Percentiles rank a stretch among this genome's conserved stretches.
Conservation (phyloP, 1,140 invertebrate species). For the Drosophila eugracilis region DNA sequence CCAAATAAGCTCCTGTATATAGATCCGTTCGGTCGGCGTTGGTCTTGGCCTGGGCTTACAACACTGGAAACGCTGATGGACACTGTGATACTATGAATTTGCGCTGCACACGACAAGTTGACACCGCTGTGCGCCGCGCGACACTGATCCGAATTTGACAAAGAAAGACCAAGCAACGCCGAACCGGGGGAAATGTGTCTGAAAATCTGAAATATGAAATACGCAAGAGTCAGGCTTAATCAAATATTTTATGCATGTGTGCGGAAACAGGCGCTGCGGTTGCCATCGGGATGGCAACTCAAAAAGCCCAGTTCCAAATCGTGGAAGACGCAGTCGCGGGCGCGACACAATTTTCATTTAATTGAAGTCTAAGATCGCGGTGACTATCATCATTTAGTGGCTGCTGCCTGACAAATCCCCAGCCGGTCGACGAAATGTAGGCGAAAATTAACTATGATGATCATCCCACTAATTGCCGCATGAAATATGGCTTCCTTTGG, state of each 20-base stretch:
- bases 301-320: slow-evolving; percentile 3
- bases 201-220: slow-evolving; percentile 42
- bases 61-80: slow-evolving; percentile 4
- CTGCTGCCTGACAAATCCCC: slow-evolving; percentile 23
- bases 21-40: slow-evolving; percentile 3
- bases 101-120: slow-evolving; percentile 60
- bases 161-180: slow-evolving; percentile 40
- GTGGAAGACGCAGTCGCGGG: slow-evolving; percentile 33
- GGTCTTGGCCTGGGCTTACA: no score
- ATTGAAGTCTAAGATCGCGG: slow-evolving; percentile 67
- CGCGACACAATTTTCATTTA: slow-evolving; percentile 75
- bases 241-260: slow-evolving; percentile 51
- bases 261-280: slow-evolving; percentile 18
- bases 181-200: slow-evolving; percentile 33
- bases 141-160: slow-evolving; percentile 62
- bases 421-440: no score
- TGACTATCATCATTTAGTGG: slow-evolving; percentile 14
- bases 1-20: background rate
- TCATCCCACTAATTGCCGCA: slow-evolving; percentile 63
- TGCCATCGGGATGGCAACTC: slow-evolving; percentile 9
- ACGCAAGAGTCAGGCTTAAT: slow-evolving; percentile 72
- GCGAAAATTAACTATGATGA: slow-evolving; percentile 56
- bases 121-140: slow-evolving; percentile 59
- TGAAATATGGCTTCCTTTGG: slow-evolving; percentile 81
- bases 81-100: slow-evolving; percentile 24